Evolutionary conservation across 2,797 vertebrate genomes (phyloP).

Genomic region (Scarus forsteni): DNA sequence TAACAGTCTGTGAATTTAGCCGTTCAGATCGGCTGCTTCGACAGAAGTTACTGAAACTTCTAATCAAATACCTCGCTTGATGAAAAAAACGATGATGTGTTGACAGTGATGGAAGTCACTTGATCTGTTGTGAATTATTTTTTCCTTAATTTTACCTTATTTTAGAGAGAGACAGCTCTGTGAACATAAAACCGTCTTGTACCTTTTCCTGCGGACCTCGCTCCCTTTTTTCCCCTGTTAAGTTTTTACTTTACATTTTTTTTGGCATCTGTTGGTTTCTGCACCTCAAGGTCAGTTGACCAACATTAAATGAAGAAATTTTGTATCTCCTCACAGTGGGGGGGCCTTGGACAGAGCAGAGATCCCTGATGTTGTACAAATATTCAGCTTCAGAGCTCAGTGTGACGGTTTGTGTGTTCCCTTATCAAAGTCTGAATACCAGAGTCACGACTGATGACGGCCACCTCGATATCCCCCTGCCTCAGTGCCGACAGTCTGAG

Average conservation of each 20-base stretch:
- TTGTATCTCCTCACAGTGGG: not conserved
- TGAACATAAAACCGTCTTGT: not conserved
- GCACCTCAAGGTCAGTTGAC: conserved; percentile 17
- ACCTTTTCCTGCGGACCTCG: not conserved
- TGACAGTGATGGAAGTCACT: conserved; percentile 9
- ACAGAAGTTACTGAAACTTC: conserved; percentile 34
- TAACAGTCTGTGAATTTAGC: conserved; percentile 39
- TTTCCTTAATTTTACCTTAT: not conserved
- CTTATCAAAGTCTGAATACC: conserved; percentile 24
- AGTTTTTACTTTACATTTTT: conserved; percentile 9
- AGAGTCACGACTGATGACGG: not conserved
- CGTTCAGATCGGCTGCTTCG: conserved; percentile 38
- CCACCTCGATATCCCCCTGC: conserved; percentile 1
- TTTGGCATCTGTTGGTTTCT: conserved; percentile 33
- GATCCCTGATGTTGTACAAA: conserved; percentile 13
- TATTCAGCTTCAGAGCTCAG: conserved; percentile 15
- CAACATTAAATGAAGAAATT: not conserved
- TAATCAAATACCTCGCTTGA: conserved; percentile 34
- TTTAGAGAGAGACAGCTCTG: not conserved
- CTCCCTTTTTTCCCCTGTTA: not conserved
- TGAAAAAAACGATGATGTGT: not conserved
- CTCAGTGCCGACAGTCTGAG: not conserved
- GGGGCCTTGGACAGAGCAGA: not conserved
- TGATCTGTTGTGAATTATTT: conserved; percentile 11
- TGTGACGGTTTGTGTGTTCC: not conserved